Percentiles rank a stretch among this genome's conserved stretches.
Conservation (phyloP, 2,888 invertebrate species). For the Tetragonula carbonaria region DNA sequence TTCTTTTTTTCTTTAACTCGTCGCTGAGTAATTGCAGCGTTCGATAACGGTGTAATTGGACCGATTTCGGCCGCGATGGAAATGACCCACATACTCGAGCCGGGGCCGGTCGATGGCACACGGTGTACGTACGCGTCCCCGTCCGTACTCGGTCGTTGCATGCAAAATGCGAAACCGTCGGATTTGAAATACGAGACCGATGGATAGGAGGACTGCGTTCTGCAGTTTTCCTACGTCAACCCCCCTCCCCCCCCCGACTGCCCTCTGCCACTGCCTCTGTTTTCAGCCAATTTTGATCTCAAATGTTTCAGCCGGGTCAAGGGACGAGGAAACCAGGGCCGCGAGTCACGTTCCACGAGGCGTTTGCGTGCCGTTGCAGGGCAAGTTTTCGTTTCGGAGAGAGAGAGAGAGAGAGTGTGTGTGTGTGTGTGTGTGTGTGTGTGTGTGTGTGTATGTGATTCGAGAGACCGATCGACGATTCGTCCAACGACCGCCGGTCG, state of each 20-base stretch:
- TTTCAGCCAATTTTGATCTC: no score
- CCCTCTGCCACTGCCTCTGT: neutral
- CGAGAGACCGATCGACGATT: constrained; percentile 4
- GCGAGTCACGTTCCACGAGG: constrained; percentile 24
- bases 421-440: no score
- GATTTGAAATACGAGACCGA: constrained; percentile 66
- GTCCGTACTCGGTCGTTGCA: constrained; percentile 44
- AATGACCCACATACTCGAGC: constrained; percentile 61
- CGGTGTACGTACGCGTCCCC: neutral
- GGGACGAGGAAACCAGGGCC: neutral
- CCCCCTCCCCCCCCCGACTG: neutral
- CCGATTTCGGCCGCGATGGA: constrained; percentile 65
- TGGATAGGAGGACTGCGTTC: constrained; percentile 23
- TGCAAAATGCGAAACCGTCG: constrained; percentile 65
- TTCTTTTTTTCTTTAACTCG: constrained; percentile 13
- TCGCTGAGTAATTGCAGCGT: constrained; percentile 65
- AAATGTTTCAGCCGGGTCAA: neutral
- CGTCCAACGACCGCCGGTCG: constrained; percentile 17
- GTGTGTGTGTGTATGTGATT: neutral
- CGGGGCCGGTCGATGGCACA: constrained; percentile 44
- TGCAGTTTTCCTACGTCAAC: constrained; percentile 33
- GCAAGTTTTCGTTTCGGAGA: neutral
- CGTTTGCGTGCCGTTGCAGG: constrained; percentile 18
- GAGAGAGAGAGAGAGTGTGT: neutral
- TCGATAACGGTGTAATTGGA: constrained; percentile 69